Conservation (phyloP, 2,113 vertebrate genomes). For the Clupea harengus region DNA sequence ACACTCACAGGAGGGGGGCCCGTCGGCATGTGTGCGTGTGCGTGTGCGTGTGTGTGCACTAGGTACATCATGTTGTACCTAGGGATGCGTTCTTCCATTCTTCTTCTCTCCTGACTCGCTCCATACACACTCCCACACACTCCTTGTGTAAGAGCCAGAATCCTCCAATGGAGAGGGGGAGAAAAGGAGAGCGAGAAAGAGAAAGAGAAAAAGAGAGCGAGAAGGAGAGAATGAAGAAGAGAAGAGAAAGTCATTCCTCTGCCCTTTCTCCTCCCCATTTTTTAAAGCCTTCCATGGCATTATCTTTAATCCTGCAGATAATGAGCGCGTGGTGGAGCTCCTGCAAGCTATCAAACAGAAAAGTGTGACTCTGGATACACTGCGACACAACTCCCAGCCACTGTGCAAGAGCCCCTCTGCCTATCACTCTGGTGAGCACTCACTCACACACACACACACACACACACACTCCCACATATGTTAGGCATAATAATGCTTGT, state of each 20-base stretch:
- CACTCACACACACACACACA: slow-evolving; percentile 21
- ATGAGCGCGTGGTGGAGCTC: slow-evolving; percentile 88
- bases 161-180: background rate
- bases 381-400: slow-evolving; percentile 77
- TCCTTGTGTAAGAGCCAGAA: slow-evolving; percentile 10
- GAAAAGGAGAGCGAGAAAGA: background rate
- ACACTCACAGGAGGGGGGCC: slow-evolving; percentile 18
- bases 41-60: background rate
- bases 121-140: slow-evolving; percentile 12
- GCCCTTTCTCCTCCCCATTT: background rate
- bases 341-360: slow-evolving; percentile 94
- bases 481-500: slow-evolving; percentile 8
- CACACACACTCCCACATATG: background rate
- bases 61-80: background rate
- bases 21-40: background rate
- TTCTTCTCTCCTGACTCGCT: background rate
- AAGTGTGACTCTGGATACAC: slow-evolving; percentile 76
- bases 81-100: background rate
- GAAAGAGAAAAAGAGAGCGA: background rate
- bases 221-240: background rate
- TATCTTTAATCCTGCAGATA: slow-evolving; percentile 77
- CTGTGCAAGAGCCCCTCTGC: slow-evolving; percentile 79
- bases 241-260: background rate
- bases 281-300: slow-evolving; percentile 37
- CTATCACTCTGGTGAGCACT: slow-evolving; percentile 74